A percentile compares a stretch with the other conserved stretches of the same genome.
These are phyloP conservation scores for Perizoma affinitatum DNA, from an alignment of 2,888 invertebrate genomes.

Conservation along the genomic window DNA sequence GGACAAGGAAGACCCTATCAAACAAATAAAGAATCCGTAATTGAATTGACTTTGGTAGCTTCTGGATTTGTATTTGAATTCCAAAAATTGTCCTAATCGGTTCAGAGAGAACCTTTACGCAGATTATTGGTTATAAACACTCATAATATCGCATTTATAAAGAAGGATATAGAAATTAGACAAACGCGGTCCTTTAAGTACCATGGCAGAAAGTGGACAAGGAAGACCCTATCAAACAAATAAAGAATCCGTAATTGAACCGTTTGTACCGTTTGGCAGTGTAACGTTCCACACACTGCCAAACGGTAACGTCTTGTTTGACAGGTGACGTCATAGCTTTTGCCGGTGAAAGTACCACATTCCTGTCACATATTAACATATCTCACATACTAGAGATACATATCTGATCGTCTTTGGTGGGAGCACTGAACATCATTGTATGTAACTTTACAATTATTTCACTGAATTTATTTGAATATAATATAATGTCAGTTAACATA, in stretches of 20 bases:
- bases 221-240: neutral
- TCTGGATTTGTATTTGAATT: neutral
- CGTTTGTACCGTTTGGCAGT: slow-evolving; percentile 13
- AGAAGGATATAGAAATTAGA: neutral
- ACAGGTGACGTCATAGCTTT: slow-evolving; percentile 50
- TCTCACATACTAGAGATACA: slow-evolving; percentile 6
- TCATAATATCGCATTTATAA: no score
- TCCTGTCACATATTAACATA: slow-evolving; percentile 39
- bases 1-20: neutral
- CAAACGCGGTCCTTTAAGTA: no score
- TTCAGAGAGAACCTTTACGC: no score
- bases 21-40: neutral
- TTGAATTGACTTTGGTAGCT: no score
- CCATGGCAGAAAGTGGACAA: no score
- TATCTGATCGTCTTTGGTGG: slow-evolving; percentile 7
- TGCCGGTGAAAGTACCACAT: slow-evolving; percentile 64
- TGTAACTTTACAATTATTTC: slow-evolving; percentile 5
- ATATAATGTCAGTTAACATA: slow-evolving; percentile 7
- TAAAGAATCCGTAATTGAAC: neutral
- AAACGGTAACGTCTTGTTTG: slow-evolving; percentile 34
- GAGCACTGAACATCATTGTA: slow-evolving; percentile 8
- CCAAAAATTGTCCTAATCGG: no score
- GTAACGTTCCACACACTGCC: slow-evolving; percentile 14
- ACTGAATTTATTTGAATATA: slow-evolving; percentile 3
- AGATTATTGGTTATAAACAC: no score